Evolutionary conservation across 2,113 vertebrate species (phyloP).

Genomic region (Sinocyclocheilus anophthalmus): DNA sequence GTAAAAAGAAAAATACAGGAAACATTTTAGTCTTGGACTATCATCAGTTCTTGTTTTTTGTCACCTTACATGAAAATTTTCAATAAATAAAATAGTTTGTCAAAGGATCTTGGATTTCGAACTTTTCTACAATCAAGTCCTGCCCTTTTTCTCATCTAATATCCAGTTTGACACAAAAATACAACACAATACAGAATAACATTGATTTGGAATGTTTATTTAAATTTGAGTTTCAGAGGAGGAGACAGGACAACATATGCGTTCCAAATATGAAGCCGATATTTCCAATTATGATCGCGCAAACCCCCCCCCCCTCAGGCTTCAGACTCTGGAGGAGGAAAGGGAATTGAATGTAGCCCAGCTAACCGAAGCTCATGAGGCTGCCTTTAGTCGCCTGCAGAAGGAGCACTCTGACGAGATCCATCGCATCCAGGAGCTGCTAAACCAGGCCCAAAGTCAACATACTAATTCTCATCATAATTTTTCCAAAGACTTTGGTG

Average conservation of each 20-base stretch:
- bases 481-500: conserved; percentile 45
- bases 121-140: no score
- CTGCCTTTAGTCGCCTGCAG: conserved; percentile 59
- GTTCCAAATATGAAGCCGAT: conserved; percentile 62
- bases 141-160: neutral
- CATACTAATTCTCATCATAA: conserved; percentile 23
- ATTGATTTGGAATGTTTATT: neutral
- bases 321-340: conserved; percentile 63
- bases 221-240: conserved; percentile 52
- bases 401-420: conserved; percentile 56
- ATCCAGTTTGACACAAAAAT: neutral
- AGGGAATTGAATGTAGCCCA: conserved; percentile 43
- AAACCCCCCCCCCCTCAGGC: no score
- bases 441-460: conserved; percentile 56
- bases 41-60: no score
- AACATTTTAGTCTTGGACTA: no score
- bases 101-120: neutral
- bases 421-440: conserved; percentile 59
- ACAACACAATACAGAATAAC: neutral
- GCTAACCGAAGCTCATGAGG: conserved; percentile 56
- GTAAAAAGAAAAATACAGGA: no score
- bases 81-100: no score
- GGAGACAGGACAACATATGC: conserved; percentile 43
- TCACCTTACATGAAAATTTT: no score
- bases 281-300: conserved; percentile 56